Conservation (phyloP, 1,140 invertebrate species). For the Drosophila nasuta region DNA sequence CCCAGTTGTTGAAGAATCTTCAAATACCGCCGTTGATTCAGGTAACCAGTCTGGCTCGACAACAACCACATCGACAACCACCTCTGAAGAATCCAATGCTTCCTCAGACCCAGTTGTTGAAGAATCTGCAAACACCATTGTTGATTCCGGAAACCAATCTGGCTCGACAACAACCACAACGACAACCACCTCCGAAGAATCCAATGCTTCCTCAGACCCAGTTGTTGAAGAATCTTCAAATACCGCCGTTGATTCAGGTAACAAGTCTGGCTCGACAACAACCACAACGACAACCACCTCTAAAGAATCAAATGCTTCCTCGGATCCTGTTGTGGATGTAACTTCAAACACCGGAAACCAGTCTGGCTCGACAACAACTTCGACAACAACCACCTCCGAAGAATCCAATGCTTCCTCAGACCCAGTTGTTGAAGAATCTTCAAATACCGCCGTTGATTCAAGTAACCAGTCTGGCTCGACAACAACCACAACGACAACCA, state of each 20-base stretch:
- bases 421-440: not conserved
- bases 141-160: not conserved
- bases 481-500: slow-evolving; percentile 1
- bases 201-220: not conserved
- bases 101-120: not conserved
- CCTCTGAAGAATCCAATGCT: no score
- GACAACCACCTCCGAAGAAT: not conserved
- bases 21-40: not conserved
- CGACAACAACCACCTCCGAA: not conserved
- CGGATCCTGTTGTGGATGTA: not conserved
- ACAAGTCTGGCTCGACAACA: not conserved
- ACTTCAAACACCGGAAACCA: not conserved
- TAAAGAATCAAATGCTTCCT: not conserved
- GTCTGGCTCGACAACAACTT: not conserved
- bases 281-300: slow-evolving; percentile 1
- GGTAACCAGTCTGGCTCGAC: not conserved
- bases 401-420: not conserved
- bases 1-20: not conserved
- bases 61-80: no score
- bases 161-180: not conserved
- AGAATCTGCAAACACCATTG: not conserved
- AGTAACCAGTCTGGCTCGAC: not conserved
- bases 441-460: not conserved
- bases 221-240: not conserved
- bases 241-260: not conserved